phyloP scores from a whole-genome alignment of 2,888 invertebrate species.

The Polyploca ridens region DNA sequence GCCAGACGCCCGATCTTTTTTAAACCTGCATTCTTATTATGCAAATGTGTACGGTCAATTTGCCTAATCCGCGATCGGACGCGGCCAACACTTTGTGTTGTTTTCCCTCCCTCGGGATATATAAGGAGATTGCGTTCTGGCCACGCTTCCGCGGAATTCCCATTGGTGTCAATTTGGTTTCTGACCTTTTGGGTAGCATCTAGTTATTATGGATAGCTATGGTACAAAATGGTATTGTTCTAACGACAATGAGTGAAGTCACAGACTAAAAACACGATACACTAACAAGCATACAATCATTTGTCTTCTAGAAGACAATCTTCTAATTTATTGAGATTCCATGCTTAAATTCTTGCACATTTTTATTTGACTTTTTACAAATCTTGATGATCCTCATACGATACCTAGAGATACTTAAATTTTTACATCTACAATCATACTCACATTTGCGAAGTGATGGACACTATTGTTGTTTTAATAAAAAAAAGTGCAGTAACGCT shows the following conservation, averaged over 20 bases:
- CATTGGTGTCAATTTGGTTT: slow-evolving; percentile 24
- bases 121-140: slow-evolving; percentile 27
- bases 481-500: not conserved
- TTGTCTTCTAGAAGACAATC: too few relatives aligned
- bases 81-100: slow-evolving; percentile 46
- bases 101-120: slow-evolving; percentile 35
- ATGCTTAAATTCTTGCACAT: too few relatives aligned
- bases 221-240: too few relatives aligned
- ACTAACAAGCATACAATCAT: too few relatives aligned
- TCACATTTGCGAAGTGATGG: not conserved
- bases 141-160: slow-evolving; percentile 15
- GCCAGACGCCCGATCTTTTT: slow-evolving; percentile 31
- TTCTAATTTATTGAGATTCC: too few relatives aligned
- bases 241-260: too few relatives aligned
- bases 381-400: too few relatives aligned
- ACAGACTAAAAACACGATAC: too few relatives aligned
- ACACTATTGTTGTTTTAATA: not conserved
- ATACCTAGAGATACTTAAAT: too few relatives aligned
- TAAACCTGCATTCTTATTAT: slow-evolving; percentile 68
- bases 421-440: too few relatives aligned
- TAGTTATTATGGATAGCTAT: too few relatives aligned
- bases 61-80: slow-evolving; percentile 65
- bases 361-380: too few relatives aligned
- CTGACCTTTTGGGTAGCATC: not conserved
- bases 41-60: slow-evolving; percentile 64